Conservation (phyloP, 1,140 invertebrate genomes). For the Drosophila orena region DNA sequence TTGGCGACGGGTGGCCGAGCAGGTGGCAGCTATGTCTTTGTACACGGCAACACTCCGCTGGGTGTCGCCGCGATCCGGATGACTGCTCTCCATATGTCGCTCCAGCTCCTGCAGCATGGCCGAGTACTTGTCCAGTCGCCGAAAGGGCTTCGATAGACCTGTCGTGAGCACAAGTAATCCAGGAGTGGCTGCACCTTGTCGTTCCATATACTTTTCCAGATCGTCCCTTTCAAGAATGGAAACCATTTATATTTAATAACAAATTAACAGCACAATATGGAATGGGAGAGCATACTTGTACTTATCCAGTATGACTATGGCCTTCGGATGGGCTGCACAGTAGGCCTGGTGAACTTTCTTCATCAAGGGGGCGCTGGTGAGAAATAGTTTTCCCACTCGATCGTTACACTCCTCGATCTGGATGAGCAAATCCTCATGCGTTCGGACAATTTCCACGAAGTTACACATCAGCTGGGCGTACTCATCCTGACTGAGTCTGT, state of each 20-base stretch:
- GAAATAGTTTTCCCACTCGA: constrained; percentile 95
- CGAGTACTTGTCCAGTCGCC: constrained; percentile 97
- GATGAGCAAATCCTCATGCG: constrained; percentile 91
- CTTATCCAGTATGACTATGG: constrained; percentile 95
- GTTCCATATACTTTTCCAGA: constrained; percentile 94
- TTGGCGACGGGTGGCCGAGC: constrained; percentile 94
- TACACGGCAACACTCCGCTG: constrained; percentile 97
- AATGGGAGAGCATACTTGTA: constrained; percentile 89
- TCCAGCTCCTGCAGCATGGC: constrained; percentile 97
- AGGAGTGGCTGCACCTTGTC: constrained; percentile 91
- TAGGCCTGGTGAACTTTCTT: constrained; percentile 95
- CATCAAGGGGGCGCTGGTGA: constrained; percentile 93
- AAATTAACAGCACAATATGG: no score
- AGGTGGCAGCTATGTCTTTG: constrained; percentile 95
- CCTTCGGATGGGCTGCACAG: constrained; percentile 96
- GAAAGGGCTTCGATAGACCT: constrained; percentile 96
- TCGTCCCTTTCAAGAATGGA: constrained; percentile 88
- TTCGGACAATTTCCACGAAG: constrained; percentile 93
- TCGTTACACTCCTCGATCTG: constrained; percentile 94
- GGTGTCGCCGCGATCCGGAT: constrained; percentile 97
- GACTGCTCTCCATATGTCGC: constrained; percentile 96
- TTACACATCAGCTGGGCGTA: constrained; percentile 95
- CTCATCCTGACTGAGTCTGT: constrained; percentile 93
- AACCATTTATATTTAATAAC: no score
- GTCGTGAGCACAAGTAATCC: constrained; percentile 96